Percentiles rank a stretch among this genome's conserved stretches.
Conservation (phyloP, 2,113 vertebrate species). For the Leuciscus idus region DNA sequence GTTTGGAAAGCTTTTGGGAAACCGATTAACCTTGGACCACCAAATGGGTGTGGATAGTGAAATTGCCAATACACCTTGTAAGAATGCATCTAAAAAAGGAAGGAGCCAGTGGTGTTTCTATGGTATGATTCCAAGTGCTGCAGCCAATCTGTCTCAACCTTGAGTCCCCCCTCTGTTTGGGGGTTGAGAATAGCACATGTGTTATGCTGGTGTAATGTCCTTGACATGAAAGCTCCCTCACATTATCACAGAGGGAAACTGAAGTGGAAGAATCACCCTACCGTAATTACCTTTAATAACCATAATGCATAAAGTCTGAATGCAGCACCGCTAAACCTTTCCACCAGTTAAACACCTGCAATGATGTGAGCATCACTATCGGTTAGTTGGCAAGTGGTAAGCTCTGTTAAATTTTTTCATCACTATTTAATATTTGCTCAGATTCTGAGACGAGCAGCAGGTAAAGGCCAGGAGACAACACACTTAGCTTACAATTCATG, state of each 20-base stretch:
- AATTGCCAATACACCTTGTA: constrained; percentile 6
- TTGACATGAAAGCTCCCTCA: constrained; percentile 46
- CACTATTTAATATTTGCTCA: neutral
- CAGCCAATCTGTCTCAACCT: constrained; percentile 18
- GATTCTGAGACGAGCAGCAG: neutral
- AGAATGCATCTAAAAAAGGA: neutral
- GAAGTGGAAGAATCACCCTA: constrained; percentile 35
- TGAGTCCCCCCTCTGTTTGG: neutral
- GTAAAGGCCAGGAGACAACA: constrained; percentile 17
- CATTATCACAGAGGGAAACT: constrained; percentile 23
- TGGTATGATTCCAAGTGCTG: neutral
- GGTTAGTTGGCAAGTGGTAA: constrained; percentile 13
- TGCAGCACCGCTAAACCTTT: constrained; percentile 41
- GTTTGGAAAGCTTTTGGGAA: constrained; percentile 30
- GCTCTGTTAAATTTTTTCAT: constrained; percentile 15
- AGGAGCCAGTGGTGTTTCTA: neutral
- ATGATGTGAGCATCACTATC: constrained; percentile 4
- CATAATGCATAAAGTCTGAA: constrained; percentile 45
- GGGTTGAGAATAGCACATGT: constrained; percentile 16
- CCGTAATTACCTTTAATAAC: constrained; percentile 54
- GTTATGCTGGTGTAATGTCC: constrained; percentile 46
- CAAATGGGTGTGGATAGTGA: neutral
- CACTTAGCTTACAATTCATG: constrained; percentile 40
- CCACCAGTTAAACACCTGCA: constrained; percentile 22
- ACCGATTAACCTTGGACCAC: neutral